Conservation (phyloP, 2,113 vertebrate genomes). For the Tragelaphus scriptus region DNA sequence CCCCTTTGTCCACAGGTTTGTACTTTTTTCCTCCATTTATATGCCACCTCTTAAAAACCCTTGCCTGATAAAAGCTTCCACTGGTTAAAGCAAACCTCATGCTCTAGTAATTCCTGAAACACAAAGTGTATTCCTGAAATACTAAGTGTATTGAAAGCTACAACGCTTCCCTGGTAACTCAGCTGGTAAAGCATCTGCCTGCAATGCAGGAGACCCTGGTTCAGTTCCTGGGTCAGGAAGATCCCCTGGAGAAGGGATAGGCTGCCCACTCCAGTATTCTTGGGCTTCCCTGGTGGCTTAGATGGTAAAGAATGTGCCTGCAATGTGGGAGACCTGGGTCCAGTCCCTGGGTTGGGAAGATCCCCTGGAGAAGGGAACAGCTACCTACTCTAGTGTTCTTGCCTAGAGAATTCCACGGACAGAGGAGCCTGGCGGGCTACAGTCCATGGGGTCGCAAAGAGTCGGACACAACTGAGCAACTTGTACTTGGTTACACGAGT, state of each 20-base stretch:
- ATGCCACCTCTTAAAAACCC: background rate
- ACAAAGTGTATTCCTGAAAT: background rate
- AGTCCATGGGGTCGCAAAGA: background rate
- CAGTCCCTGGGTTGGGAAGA: background rate
- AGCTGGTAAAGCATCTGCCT: background rate
- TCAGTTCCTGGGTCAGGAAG: background rate
- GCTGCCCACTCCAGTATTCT: background rate
- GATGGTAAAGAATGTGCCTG: background rate
- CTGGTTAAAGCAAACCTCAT: background rate
- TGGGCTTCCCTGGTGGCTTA: background rate
- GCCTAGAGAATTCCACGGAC: background rate
- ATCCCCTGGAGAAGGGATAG: background rate
- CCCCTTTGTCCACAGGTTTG: background rate
- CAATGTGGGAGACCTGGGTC: background rate
- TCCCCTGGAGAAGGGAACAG: background rate
- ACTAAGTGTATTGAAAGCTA: background rate
- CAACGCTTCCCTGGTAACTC: background rate
- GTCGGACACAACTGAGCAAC: background rate
- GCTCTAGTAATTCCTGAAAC: background rate
- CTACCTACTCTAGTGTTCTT: background rate
- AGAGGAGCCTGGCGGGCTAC: background rate
- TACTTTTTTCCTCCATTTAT: background rate
- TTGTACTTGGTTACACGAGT: background rate
- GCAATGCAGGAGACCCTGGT: background rate
- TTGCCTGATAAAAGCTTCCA: background rate